These are phyloP conservation scores for Clepsis dumicolana DNA, from an alignment of 2,888 invertebrate genomes.

Conservation along the genomic window DNA sequence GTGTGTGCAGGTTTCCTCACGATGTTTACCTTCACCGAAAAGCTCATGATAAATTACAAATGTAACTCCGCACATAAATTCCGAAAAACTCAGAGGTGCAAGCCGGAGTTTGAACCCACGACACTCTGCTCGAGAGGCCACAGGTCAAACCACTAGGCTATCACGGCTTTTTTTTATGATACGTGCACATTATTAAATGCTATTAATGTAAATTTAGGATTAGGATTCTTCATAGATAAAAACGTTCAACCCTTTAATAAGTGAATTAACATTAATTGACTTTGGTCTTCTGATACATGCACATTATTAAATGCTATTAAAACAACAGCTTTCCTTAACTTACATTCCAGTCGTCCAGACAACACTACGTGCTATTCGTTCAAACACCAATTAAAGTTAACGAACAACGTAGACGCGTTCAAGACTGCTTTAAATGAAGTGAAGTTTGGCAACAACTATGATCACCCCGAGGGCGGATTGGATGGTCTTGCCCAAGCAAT, in stretches of 20 bases:
- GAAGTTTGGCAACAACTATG: constrained; percentile 17
- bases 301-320: not conserved
- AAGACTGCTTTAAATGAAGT: not conserved
- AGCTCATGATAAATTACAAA: too few species aligned
- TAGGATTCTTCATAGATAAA: constrained; percentile 34
- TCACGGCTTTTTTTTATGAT: too few species aligned
- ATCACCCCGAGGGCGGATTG: constrained; percentile 27
- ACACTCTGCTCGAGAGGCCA: too few species aligned
- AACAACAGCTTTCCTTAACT: not conserved
- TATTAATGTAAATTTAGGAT: constrained; percentile 33
- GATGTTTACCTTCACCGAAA: too few species aligned
- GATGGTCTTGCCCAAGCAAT: constrained; percentile 35
- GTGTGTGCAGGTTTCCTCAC: too few species aligned
- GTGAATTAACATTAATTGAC: constrained; percentile 4
- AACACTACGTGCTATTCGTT: constrained; percentile 21
- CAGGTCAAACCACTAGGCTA: too few species aligned
- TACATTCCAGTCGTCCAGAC: constrained; percentile 13
- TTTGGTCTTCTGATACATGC: not conserved
- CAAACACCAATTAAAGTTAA: constrained; percentile 24
- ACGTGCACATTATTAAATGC: too few species aligned
- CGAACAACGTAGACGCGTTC: constrained; percentile 1
- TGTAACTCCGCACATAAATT: too few species aligned
- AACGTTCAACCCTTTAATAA: constrained; percentile 14
- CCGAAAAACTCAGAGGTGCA: too few species aligned
- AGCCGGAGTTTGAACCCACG: too few species aligned